Evolutionary conservation across 53 echinoderm and acorn worm genomes (phyloP), one percentile per base, ranked within the genome.

Genomic region (Mesocentrotus franciscanus): DNA sequence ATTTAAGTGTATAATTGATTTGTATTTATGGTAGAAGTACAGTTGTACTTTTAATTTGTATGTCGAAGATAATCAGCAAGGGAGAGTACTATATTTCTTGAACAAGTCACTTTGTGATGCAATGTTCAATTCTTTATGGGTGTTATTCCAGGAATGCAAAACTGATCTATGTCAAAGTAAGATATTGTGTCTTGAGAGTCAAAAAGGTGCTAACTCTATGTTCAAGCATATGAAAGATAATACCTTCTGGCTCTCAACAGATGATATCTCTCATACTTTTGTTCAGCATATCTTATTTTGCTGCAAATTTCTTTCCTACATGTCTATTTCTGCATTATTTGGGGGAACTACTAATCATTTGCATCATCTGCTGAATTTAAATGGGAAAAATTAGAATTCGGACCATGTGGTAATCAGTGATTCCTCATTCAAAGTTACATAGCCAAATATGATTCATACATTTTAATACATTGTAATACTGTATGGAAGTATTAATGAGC

Each of bases 1-100:
- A 74, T 74, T 74, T 27, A 74, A 74, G 74, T 74, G 74, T 74
- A 11, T 74, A 74, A 32, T 71, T 74, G 74, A 29, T 74, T 68
- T 32, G 27, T 74, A 27, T 30, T 30, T 74, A 24, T 74, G 32
- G 74, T 30, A 74, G 74, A 74, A 32, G 29, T 74, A 74, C 68
- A 68, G 68, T 24, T 24, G 26, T 18, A 68, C 68, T 24, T 49
- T 49, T 49, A 49, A 49, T 49, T 2, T 49, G 49, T 49, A 24
- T 68, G 24, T 4, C 8, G 8, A 68, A 68, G 68, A 20, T 68
- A 68, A 24, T 5, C 68, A 22, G 68, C 20, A 24, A 24, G 4
- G 49, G 49, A 49, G 3, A 49, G 24, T 68, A 20, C 49, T 68
- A 68, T 68, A 9, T 68, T 0, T 68, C 22, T 68, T 68, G 0